Base-by-base conservation (phyloP, 2,113 vertebrate species). In the Rhinogobius similis region DNA sequence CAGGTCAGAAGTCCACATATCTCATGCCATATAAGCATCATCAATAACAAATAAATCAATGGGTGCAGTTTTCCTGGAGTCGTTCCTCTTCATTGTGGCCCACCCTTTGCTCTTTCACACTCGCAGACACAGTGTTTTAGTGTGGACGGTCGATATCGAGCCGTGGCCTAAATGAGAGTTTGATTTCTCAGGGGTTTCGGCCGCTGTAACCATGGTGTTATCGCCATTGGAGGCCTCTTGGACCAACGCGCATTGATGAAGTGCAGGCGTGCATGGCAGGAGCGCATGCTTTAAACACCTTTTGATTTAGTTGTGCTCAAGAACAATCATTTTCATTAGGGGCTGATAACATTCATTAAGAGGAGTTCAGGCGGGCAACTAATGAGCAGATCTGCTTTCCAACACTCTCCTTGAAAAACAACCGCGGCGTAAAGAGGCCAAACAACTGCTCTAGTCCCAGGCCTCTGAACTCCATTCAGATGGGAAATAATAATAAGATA, bases 311-410 rank as follows among this genome's bases (percentile, higher is more conserved):
- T 77, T 65, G 65, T 55, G 38, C 69, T 70, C 63, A 76, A 85
- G 73, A 85, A 87, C 83, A 89, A 86, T 85, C 68, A 78, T 85
- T 81, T 84, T 87, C 79, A 90, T 87, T 85, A 82, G 77, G 24
- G 61, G 72, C 75, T 85, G 75, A 82, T 84, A 73, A 70, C 62
- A 56, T 86, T 85, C 76, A 83, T 87, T 86, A 83, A 77, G 70
- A 81, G 53, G 62, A 38, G 70, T 83, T 75, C 76, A 72, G 66
- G 69, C 18, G 21, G 73, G 70, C 67, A 12, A 10, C 79, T 82
- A 88, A 89, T 74, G 84, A 84, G 76, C 82, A 74, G 62, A 69
- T 76, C 63, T 73, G 67, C 74, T 82, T 73, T 70, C 29, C 14
- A 82, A 70, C 65, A 75, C 76, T 82, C 65, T 79, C 58, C 70